Percentiles rank a stretch among this genome's conserved stretches.
These are phyloP conservation scores for Nothoprocta perdicaria DNA, from an alignment of 2,113 vertebrate genomes.

Conservation along the genomic window DNA sequence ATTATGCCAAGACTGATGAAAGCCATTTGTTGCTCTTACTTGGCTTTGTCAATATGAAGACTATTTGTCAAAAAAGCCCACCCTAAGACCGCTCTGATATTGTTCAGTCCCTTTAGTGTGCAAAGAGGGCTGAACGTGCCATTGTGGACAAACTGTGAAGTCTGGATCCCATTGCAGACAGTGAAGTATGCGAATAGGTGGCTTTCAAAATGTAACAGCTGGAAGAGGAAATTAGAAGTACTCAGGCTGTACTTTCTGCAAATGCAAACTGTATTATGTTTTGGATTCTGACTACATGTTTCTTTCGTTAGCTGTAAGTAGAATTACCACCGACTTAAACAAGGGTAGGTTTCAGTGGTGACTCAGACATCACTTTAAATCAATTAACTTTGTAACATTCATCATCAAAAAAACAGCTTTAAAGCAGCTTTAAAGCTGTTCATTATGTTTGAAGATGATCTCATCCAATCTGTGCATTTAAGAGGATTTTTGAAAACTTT, in stretches of 20 bases:
- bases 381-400: neutral
- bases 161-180: neutral
- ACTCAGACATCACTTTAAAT: neutral
- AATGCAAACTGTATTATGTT: neutral
- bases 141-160: conserved; percentile 8
- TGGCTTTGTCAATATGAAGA: neutral
- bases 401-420: neutral
- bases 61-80: neutral
- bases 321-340: neutral
- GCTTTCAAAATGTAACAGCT: conserved; percentile 23
- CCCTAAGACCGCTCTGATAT: neutral
- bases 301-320: neutral
- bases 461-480: neutral
- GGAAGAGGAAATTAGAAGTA: neutral
- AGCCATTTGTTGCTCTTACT: neutral
- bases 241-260: neutral
- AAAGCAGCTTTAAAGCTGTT: neutral
- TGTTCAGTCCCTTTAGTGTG: neutral
- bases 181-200: conserved; percentile 10
- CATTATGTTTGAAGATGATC: neutral
- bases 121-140: neutral
- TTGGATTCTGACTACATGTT: neutral
- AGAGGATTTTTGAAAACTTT: neutral
- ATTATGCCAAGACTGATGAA: conserved; percentile 41
- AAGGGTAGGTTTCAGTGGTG: neutral